Base-by-base conservation (phyloP, 2,113 vertebrate species). In the Petrocephalus microphthalmus region DNA sequence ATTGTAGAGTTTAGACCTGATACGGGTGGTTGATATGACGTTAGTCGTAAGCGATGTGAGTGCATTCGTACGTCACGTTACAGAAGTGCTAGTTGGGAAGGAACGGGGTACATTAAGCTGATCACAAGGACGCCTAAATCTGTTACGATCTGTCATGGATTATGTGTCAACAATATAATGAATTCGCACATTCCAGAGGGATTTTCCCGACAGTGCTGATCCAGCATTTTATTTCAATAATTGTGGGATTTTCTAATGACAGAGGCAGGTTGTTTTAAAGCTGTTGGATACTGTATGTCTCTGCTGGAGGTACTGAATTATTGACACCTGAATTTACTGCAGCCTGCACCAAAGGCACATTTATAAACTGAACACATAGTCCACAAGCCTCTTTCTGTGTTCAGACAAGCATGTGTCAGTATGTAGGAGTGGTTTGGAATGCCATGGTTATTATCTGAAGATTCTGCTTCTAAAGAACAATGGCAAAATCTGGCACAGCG, bases 141-240 rank as follows among this genome's bases (percentile, higher is more conserved):
- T 67, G 60, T 78, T 78, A 78, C 33, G 71, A 78, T 78, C 51
- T 20, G 49, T 37, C 29, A 54, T 33, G 52, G 17, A 54, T 85
- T 85, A 33, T 54, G 13, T 84, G 81, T 84, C 81, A 84, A 84
- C 81, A 84, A 49, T 78, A 42, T 78, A 84, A 84, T 47, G 42
- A 85, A 85, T 29, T 54, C 52, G 2, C 20, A 53, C 37, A 33
- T 54, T 85, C 51, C 84, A 53, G n/a, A 53, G 84, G 51, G 52
- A 37, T 25, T 54, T 85, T 51, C 52, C 53, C 56, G 51, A 33
- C 3, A 57, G n/a, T 52, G 51, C 51, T 42, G 29, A 54, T 51
- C n/a, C 13, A 54, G 84, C 29, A 1, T 54, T 85, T 53, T 20
- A 56, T 54, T 33, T 2, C 71, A 42, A 42, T 78, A 78, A 78